phyloP scores from a whole-genome alignment of 2,113 vertebrate species.

The Mormyrus lacerda region DNA sequence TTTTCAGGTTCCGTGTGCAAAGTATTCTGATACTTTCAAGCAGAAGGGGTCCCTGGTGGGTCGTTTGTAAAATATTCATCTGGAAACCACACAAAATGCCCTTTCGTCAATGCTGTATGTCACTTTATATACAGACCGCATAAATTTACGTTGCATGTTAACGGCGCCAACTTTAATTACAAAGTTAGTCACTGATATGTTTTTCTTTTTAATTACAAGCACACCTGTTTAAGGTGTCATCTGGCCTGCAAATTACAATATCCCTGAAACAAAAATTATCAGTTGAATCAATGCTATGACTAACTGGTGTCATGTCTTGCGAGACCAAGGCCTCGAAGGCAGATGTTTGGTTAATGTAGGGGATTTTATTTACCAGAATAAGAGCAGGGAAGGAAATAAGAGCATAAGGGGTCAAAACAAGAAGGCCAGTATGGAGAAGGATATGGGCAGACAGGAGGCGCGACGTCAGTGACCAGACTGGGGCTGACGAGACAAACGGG shows the following conservation, averaged over 20 bases:
- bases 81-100: neutral
- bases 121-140: neutral
- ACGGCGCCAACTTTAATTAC: neutral
- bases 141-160: neutral
- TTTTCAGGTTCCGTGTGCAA: constrained; percentile 7
- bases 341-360: neutral
- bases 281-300: neutral
- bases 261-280: neutral
- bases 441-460: neutral
- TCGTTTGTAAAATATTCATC: constrained; percentile 1
- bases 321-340: neutral
- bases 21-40: constrained; percentile 1
- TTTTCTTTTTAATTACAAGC: neutral
- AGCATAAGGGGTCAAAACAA: neutral
- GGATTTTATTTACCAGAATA: neutral
- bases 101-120: neutral
- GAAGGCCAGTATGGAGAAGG: neutral
- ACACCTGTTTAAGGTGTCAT: neutral
- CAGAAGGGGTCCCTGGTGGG: neutral
- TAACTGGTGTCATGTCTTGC: neutral
- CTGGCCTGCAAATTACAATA: neutral
- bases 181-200: neutral
- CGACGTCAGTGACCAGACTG: too few species aligned
- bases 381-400: neutral
- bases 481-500: neutral